Percentiles rank a stretch among this genome's conserved stretches.
Evolutionary conservation across 2,113 vertebrate species (phyloP).

Genomic region (Charadrius vociferus): DNA sequence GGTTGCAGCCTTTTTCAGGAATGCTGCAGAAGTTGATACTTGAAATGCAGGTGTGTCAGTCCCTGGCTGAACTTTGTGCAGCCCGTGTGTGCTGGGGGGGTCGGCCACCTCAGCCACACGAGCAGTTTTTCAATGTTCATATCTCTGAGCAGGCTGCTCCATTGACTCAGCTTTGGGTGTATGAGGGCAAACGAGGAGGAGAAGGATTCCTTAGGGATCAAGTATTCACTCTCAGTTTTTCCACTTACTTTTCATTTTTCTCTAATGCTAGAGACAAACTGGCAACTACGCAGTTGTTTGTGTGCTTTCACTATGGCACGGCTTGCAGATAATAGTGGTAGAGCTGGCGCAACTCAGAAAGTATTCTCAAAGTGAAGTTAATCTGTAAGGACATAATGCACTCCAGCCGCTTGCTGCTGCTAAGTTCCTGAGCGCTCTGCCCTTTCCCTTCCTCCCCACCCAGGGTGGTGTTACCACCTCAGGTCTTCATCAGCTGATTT

Average conservation of each 20-base stretch:
- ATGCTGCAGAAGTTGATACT: neutral
- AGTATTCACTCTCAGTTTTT: neutral
- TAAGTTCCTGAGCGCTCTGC: neutral
- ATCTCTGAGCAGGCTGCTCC: neutral
- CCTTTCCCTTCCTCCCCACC: neutral
- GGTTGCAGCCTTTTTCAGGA: neutral
- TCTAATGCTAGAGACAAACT: neutral
- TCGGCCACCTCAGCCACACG: neutral
- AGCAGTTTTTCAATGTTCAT: accelerated
- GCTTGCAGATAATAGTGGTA: neutral
- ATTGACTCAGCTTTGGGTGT: neutral
- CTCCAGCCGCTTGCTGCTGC: neutral
- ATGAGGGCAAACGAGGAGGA: neutral
- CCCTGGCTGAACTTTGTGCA: neutral
- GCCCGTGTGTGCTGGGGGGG: accelerated
- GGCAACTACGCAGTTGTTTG: accelerated
- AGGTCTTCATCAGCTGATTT: neutral
- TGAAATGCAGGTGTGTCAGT: neutral
- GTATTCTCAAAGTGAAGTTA: neutral
- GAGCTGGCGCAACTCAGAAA: neutral
- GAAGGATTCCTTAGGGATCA: neutral
- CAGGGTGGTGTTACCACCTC: neutral
- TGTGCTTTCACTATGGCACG: neutral
- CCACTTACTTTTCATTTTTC: neutral
- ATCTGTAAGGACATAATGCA: neutral